phyloP scores from a whole-genome alignment of 2,888 invertebrate species.

The Synergus itoensis region DNA sequence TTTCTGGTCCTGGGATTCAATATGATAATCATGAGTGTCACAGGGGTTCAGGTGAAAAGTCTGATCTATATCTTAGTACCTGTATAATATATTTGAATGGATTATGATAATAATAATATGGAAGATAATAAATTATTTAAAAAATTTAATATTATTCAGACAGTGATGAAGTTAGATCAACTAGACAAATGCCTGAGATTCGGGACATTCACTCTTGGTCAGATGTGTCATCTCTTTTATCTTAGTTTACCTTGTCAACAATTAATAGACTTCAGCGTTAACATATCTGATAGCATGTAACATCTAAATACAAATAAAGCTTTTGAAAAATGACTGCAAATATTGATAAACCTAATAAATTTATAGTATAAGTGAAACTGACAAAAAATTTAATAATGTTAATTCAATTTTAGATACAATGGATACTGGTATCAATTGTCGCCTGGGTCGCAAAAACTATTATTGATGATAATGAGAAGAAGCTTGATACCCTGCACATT shows the following conservation, averaged over 20 bases:
- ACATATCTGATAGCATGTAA: constrained; percentile 15
- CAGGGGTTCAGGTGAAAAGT: constrained; percentile 29
- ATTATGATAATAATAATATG: not conserved
- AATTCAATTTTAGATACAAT: not conserved
- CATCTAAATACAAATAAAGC: not conserved
- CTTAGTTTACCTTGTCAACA: constrained; percentile 17
- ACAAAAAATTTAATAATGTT: not conserved
- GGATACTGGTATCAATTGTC: constrained; percentile 5
- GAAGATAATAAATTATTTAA: not conserved
- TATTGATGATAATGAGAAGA: not conserved
- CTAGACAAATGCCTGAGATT: not conserved
- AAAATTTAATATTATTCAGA: not conserved
- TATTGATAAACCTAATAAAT: not conserved
- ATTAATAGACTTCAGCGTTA: not conserved
- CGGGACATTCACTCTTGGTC: not conserved
- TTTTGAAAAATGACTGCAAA: not conserved
- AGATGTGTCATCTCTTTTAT: not conserved
- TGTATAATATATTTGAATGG: too few species aligned
- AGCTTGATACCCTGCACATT: not conserved
- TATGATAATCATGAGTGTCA: constrained; percentile 6
- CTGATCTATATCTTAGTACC: not conserved
- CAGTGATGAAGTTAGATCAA: not conserved
- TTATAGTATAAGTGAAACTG: not conserved
- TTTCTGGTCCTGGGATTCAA: constrained; percentile 3
- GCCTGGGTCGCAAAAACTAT: not conserved